Base-by-base conservation (phyloP, 2,113 vertebrate species). In the Calidris pugnax region DNA sequence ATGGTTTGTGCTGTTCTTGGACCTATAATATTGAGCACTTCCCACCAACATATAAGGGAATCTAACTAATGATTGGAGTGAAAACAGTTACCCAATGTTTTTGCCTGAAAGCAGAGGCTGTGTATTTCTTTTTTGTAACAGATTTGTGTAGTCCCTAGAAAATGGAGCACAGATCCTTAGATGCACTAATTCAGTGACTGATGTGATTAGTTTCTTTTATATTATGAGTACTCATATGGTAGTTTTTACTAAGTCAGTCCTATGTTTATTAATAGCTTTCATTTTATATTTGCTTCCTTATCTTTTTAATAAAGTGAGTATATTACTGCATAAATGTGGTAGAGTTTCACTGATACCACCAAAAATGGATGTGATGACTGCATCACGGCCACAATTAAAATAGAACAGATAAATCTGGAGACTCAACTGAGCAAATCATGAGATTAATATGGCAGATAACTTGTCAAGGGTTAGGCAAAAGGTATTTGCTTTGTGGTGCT, bases 221-320 rank as follows among this genome's bases (percentile, higher is more conserved):
- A 91, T 94, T 76, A 66, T 59, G 78, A 87, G 59, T n/a, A 39
- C 21, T 87, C 75, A 33, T 26, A n/a, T 59, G n/a, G 53, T 83
- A 24, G n/a, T 53, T 93, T 69, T 15, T 64, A 76, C 62, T 75
- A 64, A 76, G 87, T 69, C 95, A 84, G 75, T 71, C 64, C 63
- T 50, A 66, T 93, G 76, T 82, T 96, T 95, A 96, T 97, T 96
- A 96, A 94, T 95, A 87, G 68, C 77, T 87, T 89, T 85, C 89
- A 93, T 97, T 96, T 97, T 91, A 92, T 95, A 94, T 94, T 95
- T 96, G 57, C 45, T 92, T 73, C 59, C 92, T 96, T 97, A 97
- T 96, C 95, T 96, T 94, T 96, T 97, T 96, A 97, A 96, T 96
- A 94, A 97, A 95, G 79, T 56, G 51, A 89, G 66, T 76, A 41